Evolutionary conservation across 2,113 vertebrate genomes (phyloP).

Genomic region (Cromileptes altivelis): DNA sequence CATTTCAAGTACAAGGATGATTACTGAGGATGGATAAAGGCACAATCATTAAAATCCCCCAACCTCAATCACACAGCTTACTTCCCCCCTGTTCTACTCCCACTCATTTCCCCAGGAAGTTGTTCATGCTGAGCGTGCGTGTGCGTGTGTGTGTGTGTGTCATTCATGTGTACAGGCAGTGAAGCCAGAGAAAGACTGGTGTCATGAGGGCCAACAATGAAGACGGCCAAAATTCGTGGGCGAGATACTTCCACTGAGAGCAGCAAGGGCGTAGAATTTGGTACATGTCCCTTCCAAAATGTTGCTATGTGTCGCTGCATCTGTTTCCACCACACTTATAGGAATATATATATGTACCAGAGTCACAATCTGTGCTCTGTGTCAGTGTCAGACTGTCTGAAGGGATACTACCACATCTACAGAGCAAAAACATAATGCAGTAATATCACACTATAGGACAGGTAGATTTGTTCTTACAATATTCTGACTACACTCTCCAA

Average conservation of each 20-base stretch:
- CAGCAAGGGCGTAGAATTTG: no score
- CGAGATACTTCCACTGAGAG: background rate
- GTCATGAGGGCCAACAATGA: background rate
- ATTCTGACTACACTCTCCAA: no score
- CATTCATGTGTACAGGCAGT: background rate
- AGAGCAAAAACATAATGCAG: no score
- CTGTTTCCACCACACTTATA: no score
- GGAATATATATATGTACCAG: no score
- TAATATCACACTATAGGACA: no score
- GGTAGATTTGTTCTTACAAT: no score
- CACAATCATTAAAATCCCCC: slow-evolving; percentile 20
- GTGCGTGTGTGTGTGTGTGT: background rate
- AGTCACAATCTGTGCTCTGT: no score
- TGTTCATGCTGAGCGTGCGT: background rate
- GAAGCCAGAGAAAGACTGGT: background rate
- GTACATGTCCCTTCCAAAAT: no score
- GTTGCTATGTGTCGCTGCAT: no score
- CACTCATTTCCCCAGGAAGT: slow-evolving; percentile 40
- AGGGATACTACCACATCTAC: no score
- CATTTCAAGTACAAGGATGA: background rate
- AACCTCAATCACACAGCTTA: slow-evolving; percentile 11
- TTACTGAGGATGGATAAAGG: background rate
- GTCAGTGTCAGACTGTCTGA: no score
- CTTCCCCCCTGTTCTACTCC: slow-evolving; percentile 26
- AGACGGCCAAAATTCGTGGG: background rate